Evolutionary conservation across 2,888 invertebrate genomes (phyloP), one percentile per base, ranked within the genome.

Genomic region (Troides helena): DNA sequence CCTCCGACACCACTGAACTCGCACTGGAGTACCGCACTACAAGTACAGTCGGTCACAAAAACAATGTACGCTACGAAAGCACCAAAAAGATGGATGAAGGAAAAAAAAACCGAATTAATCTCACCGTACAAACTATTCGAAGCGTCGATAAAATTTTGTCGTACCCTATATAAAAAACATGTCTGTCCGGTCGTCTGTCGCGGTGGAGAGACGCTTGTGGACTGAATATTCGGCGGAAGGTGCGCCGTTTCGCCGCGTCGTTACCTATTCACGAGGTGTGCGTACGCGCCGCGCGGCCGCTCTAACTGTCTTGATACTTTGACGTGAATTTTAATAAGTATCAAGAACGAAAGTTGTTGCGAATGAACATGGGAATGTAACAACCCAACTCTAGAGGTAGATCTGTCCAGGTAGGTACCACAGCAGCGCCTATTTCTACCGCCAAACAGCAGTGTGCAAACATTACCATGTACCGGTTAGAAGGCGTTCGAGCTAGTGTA

Each of bases 251-350:
- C 77, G 82, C 79, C 76, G 80, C 76, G 83, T 80, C 72, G 80
- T 87, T 88, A 84, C 81, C 81, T 75, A 88, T 88, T 87, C 89
- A 77, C 80, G 72, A 80, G 82, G 84, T 85, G 83, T 86, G 90
- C 90, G 88, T 82, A 71, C 72, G 84, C 85, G 90, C 78, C 79
- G 80, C 81, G 81, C 81, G 78, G 81, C 79, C 80, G 86, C 82
- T 82, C 83, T 87, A 88, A 89, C 89, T 87, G 89, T 89, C 86
- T 91, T 89, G 90, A 85, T 80, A 82, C 85, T 90, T 86, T 80
- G 81, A 77, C 77, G 72, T 85, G 89, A 88, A 90, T 89, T 87
- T 86, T 87, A 82, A 90, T 87, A 80, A 74, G 70, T 73, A 72
- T 81, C 85, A 88, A 91, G 90, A 92, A 82, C 82, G 90, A 91